Evolutionary conservation across 1,140 invertebrate genomes (phyloP).

Genomic region (Drosophila sechellia): DNA sequence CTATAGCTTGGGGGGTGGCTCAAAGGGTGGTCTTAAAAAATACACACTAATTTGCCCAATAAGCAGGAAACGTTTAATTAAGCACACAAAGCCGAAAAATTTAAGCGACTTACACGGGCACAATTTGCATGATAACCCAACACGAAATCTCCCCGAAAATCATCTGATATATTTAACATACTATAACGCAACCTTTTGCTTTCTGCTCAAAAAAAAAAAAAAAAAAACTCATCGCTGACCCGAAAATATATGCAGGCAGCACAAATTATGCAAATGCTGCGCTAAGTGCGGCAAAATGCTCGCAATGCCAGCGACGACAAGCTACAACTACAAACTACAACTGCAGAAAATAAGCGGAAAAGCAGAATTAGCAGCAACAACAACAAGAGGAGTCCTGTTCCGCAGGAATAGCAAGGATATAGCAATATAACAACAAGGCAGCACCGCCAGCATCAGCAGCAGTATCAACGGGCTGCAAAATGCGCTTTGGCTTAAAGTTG

Average conservation of each 20-base stretch:
- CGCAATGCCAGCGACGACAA: slow-evolving; percentile 58
- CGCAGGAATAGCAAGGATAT: slow-evolving; percentile 32
- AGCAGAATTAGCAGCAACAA: slow-evolving; percentile 28
- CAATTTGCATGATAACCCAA: slow-evolving; percentile 21
- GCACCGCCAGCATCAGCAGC: slow-evolving; percentile 17
- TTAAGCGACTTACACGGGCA: slow-evolving; percentile 31
- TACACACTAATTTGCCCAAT: slow-evolving; percentile 41
- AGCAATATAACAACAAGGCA: slow-evolving; percentile 17
- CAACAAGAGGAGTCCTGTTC: slow-evolving; percentile 22
- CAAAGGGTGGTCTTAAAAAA: slow-evolving; percentile 9
- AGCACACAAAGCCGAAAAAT: slow-evolving; percentile 29
- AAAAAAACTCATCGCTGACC: neutral
- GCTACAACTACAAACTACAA: slow-evolving; percentile 33
- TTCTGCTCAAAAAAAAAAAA: neutral
- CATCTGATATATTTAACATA: slow-evolving; percentile 12
- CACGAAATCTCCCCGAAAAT: slow-evolving; percentile 10
- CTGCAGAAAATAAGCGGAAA: slow-evolving; percentile 36
- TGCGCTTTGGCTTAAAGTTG: slow-evolving; percentile 67
- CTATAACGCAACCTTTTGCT: neutral
- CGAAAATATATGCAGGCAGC: slow-evolving; percentile 38
- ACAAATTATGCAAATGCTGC: slow-evolving; percentile 63
- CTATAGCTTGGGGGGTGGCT: slow-evolving; percentile 5
- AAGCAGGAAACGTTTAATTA: slow-evolving; percentile 44
- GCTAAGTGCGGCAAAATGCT: slow-evolving; percentile 65
- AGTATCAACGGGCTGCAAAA: slow-evolving; percentile 62